These are phyloP conservation scores for Drosophila glabriapex DNA, from an alignment of 2,888 invertebrate species.

Conservation along the genomic window DNA sequence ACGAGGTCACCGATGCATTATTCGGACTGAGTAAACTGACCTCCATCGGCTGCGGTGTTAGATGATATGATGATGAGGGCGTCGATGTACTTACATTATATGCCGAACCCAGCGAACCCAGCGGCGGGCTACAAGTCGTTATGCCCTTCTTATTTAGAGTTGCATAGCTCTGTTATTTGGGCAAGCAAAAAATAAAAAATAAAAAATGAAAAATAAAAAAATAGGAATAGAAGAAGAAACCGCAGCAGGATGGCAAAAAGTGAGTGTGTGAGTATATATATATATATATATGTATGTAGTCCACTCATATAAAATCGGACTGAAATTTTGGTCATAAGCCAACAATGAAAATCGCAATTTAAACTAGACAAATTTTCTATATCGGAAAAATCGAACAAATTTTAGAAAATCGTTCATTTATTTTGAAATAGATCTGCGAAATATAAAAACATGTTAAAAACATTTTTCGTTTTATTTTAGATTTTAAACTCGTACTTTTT, in stretches of 20 bases:
- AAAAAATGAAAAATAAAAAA: slow-evolving; percentile 67
- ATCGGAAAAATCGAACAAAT: not conserved
- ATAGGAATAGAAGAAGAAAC: slow-evolving; percentile 69
- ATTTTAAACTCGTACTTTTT: not conserved
- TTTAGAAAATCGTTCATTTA: not conserved
- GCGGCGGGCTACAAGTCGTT: slow-evolving; percentile 85
- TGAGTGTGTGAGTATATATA: not conserved
- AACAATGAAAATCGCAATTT: not conserved
- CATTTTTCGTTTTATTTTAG: not conserved
- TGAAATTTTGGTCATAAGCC: not conserved
- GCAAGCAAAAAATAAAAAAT: not conserved
- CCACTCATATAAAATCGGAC: not conserved
- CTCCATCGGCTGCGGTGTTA: slow-evolving; percentile 85
- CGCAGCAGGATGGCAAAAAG: slow-evolving; percentile 7
- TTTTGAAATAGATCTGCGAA: not conserved
- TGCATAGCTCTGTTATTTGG: slow-evolving; percentile 89
- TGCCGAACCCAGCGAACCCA: slow-evolving; percentile 68
- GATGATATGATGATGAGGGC: slow-evolving; percentile 82
- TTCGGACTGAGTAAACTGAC: slow-evolving; percentile 85
- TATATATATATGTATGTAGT: not conserved
- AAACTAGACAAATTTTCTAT: rapidly evolving
- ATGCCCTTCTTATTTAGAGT: slow-evolving; percentile 91
- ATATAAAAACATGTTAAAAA: rapidly evolving
- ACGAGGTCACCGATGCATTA: slow-evolving; percentile 89
- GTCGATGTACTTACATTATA: slow-evolving; percentile 79